Evolutionary conservation across 2,797 vertebrate species (phyloP).

Genomic region (Salmo trutta): DNA sequence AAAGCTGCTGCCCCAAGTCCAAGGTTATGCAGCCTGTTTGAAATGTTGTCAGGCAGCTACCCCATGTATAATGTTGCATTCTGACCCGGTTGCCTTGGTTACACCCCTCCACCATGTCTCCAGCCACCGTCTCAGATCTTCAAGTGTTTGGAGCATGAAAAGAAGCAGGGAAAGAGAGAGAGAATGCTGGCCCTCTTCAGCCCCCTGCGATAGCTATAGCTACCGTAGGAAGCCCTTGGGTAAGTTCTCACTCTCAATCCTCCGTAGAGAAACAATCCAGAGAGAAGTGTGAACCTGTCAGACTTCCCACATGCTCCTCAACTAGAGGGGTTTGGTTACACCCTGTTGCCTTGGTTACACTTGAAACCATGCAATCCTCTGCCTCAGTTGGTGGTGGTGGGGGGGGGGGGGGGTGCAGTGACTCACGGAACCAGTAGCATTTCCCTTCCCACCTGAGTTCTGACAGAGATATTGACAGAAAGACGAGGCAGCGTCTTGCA

Average conservation of each 20-base stretch:
- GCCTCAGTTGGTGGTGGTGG: background rate
- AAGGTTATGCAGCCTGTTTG: background rate
- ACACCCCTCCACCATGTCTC: constrained; percentile 40
- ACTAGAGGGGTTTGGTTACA: background rate
- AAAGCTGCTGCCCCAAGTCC: background rate
- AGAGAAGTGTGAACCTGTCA: background rate
- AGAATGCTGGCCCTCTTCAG: constrained; percentile 13
- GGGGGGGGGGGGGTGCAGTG: background rate
- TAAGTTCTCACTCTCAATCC: constrained; percentile 1
- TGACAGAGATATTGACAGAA: constrained; percentile 44
- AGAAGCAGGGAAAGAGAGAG: background rate
- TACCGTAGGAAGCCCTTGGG: constrained; percentile 11
- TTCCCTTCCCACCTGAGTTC: constrained; percentile 23
- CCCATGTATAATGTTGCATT: background rate
- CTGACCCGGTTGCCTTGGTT: constrained; percentile 62
- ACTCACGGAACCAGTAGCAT: constrained; percentile 15
- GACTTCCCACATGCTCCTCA: background rate
- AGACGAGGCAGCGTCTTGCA: background rate
- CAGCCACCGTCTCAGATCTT: constrained; percentile 33
- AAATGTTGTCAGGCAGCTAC: background rate
- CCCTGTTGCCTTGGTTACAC: background rate
- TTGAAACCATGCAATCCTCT: background rate
- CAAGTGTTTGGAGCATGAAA: constrained; percentile 37
- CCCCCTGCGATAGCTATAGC: constrained; percentile 11
- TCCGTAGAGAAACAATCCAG: background rate